phyloP scores from a whole-genome alignment of 2,888 invertebrate genomes.

The Pherbina coryleti region DNA sequence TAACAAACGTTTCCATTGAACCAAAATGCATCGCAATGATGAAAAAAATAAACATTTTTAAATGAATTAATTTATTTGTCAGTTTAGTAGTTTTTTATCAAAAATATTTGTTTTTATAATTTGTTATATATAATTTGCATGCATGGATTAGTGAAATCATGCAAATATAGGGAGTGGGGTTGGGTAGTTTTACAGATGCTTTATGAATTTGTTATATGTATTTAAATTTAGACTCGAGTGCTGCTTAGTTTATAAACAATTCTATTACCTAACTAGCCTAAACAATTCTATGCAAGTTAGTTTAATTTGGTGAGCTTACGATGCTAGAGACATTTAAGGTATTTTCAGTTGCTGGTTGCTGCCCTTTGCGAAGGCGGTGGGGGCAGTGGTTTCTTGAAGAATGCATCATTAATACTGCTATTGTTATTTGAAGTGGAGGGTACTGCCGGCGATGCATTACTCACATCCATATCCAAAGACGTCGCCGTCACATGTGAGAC shows the following conservation, averaged over 20 bases:
- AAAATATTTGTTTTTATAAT: background rate
- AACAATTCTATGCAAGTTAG: slow-evolving; percentile 5
- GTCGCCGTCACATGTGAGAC: background rate
- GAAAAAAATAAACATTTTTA: background rate
- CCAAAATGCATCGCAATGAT: slow-evolving; percentile 27
- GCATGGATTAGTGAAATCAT: background rate
- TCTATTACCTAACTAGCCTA: slow-evolving; percentile 27
- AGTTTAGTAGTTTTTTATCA: background rate
- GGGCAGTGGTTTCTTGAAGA: slow-evolving; percentile 55
- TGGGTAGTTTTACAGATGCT: background rate
- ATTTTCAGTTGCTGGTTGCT: background rate
- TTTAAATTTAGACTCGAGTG: slow-evolving; percentile 25
- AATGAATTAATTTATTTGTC: background rate
- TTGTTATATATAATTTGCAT: slow-evolving; percentile 13
- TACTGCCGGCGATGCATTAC: background rate
- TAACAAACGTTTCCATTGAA: slow-evolving; percentile 10
- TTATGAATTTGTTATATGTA: slow-evolving; percentile 9
- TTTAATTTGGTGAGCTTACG: slow-evolving; percentile 1
- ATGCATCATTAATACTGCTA: slow-evolving; percentile 52
- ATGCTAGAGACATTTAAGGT: background rate
- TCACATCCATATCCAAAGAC: background rate
- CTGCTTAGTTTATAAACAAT: slow-evolving; percentile 2
- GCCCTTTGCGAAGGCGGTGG: slow-evolving; percentile 39
- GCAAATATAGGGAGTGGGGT: background rate
- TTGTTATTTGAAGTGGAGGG: slow-evolving; percentile 23